Conservation (phyloP, 2,113 vertebrate genomes). For the Kobus ellipsiprymnus region DNA sequence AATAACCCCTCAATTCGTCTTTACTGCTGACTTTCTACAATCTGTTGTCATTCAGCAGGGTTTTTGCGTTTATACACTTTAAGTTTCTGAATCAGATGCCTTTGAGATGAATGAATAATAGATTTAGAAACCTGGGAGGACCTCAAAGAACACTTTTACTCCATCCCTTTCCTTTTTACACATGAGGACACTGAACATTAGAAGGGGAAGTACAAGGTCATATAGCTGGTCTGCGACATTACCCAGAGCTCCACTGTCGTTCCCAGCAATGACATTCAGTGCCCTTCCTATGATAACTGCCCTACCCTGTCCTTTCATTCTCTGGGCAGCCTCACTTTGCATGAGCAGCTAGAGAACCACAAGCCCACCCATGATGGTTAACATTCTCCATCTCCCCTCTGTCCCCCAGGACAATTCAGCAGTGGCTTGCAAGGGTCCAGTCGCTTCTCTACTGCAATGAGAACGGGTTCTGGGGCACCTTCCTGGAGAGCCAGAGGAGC, state of each 20-base stretch:
- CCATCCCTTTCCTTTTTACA: not conserved
- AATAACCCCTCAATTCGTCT: not conserved
- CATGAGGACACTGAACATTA: fast-evolving
- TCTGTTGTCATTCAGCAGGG: not conserved
- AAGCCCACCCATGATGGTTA: not conserved
- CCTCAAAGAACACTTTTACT: not conserved
- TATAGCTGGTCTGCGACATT: not conserved
- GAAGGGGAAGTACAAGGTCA: not conserved
- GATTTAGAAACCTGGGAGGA: not conserved
- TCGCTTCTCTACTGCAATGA: conserved; percentile 99
- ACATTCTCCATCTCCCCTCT: conserved; percentile 45
- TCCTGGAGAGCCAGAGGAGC: conserved; percentile 96
- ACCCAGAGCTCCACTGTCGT: fast-evolving
- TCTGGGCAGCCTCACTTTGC: not conserved
- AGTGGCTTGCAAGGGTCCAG: conserved; percentile 98
- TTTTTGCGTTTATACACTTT: not conserved
- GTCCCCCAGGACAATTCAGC: conserved; percentile 92
- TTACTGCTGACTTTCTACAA: not conserved
- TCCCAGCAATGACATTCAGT: fast-evolving
- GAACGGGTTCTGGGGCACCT: conserved; percentile 98
- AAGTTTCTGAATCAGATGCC: not conserved
- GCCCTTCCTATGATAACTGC: not conserved
- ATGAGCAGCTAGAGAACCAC: too few relatives aligned
- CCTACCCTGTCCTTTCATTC: too few relatives aligned
- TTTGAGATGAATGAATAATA: not conserved